Percentiles rank a stretch among this genome's conserved stretches.
Evolutionary conservation across 2,113 vertebrate species (phyloP).

Genomic region (Pagrus major): DNA sequence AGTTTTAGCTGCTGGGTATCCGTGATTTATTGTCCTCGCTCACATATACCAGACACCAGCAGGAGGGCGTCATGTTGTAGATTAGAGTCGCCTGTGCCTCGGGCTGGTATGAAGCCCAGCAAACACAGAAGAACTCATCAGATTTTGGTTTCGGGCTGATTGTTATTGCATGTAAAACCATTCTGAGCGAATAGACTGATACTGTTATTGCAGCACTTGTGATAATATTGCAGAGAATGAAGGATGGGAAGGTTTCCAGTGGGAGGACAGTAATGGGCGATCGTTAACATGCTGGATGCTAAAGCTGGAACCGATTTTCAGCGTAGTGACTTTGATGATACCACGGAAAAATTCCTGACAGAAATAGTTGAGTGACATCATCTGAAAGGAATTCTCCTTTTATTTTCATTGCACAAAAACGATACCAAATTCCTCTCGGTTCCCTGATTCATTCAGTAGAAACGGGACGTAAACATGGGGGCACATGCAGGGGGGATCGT

Average conservation of each 20-base stretch:
- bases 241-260: conserved; percentile 6
- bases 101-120: conserved; percentile 16
- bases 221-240: conserved; percentile 21
- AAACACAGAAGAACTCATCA: conserved; percentile 33
- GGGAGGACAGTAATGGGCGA: neutral
- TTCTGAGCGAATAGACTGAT: conserved; percentile 28
- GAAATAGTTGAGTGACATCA: conserved; percentile 31
- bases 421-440: neutral
- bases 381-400: conserved; percentile 34
- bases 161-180: conserved; percentile 14
- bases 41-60: conserved; percentile 16
- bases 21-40: conserved; percentile 46
- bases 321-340: conserved; percentile 13
- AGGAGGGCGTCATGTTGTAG: conserved; percentile 37
- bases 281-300: conserved; percentile 21
- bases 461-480: neutral
- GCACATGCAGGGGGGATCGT: conserved; percentile 11
- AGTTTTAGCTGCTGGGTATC: conserved; percentile 26
- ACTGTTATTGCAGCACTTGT: conserved; percentile 40
- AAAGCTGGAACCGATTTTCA: conserved; percentile 15
- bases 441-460: conserved; percentile 29
- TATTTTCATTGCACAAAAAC: conserved; percentile 30
- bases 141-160: conserved; percentile 39
- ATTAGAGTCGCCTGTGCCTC: conserved; percentile 32
- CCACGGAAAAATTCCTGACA: conserved; percentile 25